Base-by-base conservation (phyloP, 1,140 invertebrate species). In the Choristoneura fumiferana region DNA sequence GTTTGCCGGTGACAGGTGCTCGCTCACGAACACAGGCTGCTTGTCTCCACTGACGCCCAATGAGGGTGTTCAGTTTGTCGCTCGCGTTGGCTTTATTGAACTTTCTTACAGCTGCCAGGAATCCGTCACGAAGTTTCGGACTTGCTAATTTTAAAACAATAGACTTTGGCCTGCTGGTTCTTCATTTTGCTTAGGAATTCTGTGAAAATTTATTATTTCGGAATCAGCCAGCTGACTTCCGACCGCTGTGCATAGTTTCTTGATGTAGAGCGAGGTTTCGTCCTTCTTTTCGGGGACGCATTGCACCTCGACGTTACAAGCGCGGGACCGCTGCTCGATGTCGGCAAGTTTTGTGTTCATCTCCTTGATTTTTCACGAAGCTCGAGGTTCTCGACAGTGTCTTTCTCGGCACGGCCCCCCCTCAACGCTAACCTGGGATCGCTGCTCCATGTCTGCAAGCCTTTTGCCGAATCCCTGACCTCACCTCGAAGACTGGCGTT, bases 1-100 rank as follows among this genome's bases (percentile, higher is more conserved):
- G 9, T 12, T 55, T 5, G 53, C 13, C 6, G 34, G 53, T 18
- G 53, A 18, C 9, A 55, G 53, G n/a, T 55, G 53, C 35, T 55
- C 53, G 5, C 3, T 8, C 4, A 55, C 53, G n/a, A 15, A 55
- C n/a, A 55, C 53, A 10, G 53, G 12, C 14, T 8, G 29, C 13
- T 29, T 5, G 5, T 14, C 9, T 5, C 53, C 53, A 9, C 22
- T 13, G 33, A 54, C 34, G 12, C 52, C 52, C 8, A 54, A 17
- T n/a, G 3, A 3, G 29, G 8, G 53, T 36, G 53, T 22, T 13
- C 8, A 36, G 10, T 55, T 55, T 37, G 17, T 53, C 15, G 12
- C n/a, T 9, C 6, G 8, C 10, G n/a, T 53, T 29, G 1, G 17
- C 8, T 29, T 53, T 22, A 17, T 53, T 53, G 13, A 17, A 53